Base-by-base conservation (phyloP, 2,797 vertebrate genomes). In the Melopsittacus undulatus region DNA sequence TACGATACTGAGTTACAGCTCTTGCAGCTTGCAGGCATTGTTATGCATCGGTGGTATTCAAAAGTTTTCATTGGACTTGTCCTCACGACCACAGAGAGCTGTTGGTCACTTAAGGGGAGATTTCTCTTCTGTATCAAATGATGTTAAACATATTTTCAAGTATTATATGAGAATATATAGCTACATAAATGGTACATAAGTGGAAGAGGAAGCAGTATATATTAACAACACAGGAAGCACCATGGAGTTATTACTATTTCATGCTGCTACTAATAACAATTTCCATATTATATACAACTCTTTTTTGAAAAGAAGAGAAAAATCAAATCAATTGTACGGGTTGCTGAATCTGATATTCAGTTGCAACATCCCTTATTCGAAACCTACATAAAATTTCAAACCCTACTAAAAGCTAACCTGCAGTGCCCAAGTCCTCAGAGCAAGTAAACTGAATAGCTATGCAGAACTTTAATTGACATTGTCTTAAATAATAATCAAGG, bases 361-460 rank as follows among this genome's bases (percentile, higher is more conserved):
- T 45, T 62, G 42, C 16, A 83, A 56, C 22, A 85, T 34, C 27
- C 81, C 36, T 74, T 83, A 89, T 83, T 9, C 46, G 40, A 86
- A 95, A 81, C 13, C 22, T 32, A 61, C 15, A 84, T 51, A 81
- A 93, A 83, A 93, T 81, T 83, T 83, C 59, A 87, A 81, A 61
- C 40, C 11, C 34, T 64, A 81, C 70, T 88, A 94, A 76, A 90
- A 77, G 9, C 13, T 86, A 56, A 93, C 62, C 70, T 84, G 45
- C 45, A 79, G 34, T 66, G 59, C 38, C 32, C 40, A 83, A 90
- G 87, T 68, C 12, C 78, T 92, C 80, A 67, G 70, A 87, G 34
- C 26, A 89, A 73, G 46, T 87, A 90, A 77, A 90, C 77, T 23
- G 64, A 90, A 79, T 36, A 56, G 43, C 23, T 54, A 75, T 48